These are phyloP conservation scores for Hetaerina titia DNA, from an alignment of 2,888 invertebrate species.

Conservation along the genomic window DNA sequence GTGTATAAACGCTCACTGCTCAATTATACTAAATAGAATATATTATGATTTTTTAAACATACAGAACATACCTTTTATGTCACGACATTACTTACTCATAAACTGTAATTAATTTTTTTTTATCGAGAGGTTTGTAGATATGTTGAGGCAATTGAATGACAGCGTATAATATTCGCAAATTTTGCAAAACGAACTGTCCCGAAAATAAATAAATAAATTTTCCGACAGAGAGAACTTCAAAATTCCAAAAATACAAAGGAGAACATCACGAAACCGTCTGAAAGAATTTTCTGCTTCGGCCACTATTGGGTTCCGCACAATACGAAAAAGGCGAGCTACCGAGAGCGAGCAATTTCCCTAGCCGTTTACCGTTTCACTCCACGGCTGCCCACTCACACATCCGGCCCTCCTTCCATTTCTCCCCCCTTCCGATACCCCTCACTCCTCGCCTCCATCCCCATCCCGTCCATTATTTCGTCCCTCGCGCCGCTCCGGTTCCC, in stretches of 20 bases:
- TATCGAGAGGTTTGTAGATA: too few relatives aligned
- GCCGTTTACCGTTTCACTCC: background rate
- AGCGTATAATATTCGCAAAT: too few relatives aligned
- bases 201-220: background rate
- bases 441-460: background rate
- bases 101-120: too few relatives aligned
- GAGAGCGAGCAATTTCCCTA: background rate
- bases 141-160: too few relatives aligned
- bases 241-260: background rate
- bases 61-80: too few relatives aligned
- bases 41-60: too few relatives aligned
- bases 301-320: background rate
- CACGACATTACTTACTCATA: too few relatives aligned
- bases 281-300: background rate
- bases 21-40: too few relatives aligned
- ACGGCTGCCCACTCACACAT: background rate
- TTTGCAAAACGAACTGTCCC: background rate
- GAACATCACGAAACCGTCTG: background rate
- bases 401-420: background rate
- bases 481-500: background rate
- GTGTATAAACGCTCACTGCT: too few relatives aligned
- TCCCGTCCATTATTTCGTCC: background rate
- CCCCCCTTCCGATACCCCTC: background rate
- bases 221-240: background rate
- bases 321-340: background rate